Conservation (phyloP, 2,797 vertebrate species). For the Spea hammondii region DNA sequence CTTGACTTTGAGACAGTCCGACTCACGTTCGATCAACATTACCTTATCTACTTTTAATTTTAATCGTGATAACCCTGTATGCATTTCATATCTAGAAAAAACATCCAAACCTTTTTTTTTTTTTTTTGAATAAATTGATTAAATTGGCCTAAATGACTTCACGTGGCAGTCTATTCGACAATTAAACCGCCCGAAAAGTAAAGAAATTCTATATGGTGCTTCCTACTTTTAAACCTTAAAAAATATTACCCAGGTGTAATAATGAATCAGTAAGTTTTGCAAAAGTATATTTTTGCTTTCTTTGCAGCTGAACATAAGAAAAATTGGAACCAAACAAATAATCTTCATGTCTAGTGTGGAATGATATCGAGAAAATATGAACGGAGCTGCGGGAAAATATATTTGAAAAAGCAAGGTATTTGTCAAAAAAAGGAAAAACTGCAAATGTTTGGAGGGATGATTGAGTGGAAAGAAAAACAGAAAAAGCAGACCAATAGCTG, state of each 20-base stretch:
- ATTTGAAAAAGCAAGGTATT: conserved; percentile 28
- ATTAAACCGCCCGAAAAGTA: too few species aligned
- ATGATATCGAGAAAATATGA: conserved; percentile 42
- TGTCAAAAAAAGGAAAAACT: conserved; percentile 18
- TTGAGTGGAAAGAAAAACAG: conserved; percentile 14
- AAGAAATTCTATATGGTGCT: neutral
- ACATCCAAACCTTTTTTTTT: too few species aligned
- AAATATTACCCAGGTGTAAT: neutral
- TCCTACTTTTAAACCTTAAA: neutral
- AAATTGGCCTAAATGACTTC: too few species aligned
- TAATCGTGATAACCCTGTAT: too few species aligned
- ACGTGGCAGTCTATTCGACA: too few species aligned
- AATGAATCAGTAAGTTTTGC: conserved; percentile 37
- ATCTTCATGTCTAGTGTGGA: conserved; percentile 24
- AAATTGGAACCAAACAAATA: conserved; percentile 38
- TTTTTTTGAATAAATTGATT: too few species aligned
- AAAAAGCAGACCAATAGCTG: conserved; percentile 18
- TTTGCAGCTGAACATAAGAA: conserved; percentile 18
- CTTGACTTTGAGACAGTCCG: too few species aligned
- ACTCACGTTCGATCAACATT: too few species aligned
- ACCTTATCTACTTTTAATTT: too few species aligned
- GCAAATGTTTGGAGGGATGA: conserved; percentile 29
- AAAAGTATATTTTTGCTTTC: conserved; percentile 12
- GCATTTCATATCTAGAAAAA: too few species aligned
- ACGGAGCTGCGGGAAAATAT: conserved; percentile 28